Percentiles rank a stretch among this genome's conserved stretches.
Evolutionary conservation across 2,113 vertebrate species (phyloP).

Genomic region (Gambusia affinis): DNA sequence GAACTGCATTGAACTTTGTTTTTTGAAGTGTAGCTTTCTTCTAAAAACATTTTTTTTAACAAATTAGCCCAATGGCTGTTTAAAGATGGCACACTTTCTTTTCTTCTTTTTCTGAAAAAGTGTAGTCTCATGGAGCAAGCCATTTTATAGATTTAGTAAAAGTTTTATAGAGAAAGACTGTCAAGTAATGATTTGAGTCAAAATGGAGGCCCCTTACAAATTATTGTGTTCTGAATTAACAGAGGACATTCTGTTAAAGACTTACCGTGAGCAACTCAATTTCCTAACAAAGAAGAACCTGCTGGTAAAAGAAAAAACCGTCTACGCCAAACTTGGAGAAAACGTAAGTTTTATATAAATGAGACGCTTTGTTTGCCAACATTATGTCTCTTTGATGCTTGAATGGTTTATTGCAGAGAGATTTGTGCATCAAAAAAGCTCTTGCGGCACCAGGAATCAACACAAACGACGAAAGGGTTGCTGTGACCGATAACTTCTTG

Average conservation of each 20-base stretch:
- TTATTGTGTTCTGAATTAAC: slow-evolving; percentile 23
- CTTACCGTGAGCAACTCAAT: slow-evolving; percentile 45
- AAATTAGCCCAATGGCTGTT: no score
- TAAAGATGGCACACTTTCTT: no score
- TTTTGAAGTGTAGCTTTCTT: no score
- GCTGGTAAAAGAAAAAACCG: background rate
- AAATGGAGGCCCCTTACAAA: no score
- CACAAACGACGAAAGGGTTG: background rate
- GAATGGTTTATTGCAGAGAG: slow-evolving; percentile 52
- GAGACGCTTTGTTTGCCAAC: background rate
- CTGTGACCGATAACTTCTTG: slow-evolving; percentile 77
- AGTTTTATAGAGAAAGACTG: no score
- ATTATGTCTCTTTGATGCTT: background rate
- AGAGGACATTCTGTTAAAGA: slow-evolving; percentile 69
- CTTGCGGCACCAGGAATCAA: slow-evolving; percentile 27
- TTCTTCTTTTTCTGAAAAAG: no score
- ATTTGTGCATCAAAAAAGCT: slow-evolving; percentile 67
- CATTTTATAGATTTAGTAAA: no score
- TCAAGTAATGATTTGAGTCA: no score
- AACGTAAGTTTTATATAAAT: slow-evolving; percentile 61
- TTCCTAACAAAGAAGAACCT: slow-evolving; percentile 28
- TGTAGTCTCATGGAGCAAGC: no score
- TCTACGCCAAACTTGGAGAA: slow-evolving; percentile 53
- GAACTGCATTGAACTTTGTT: no score
- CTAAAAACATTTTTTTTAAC: no score